phyloP scores from a whole-genome alignment of 2,888 invertebrate species.

The Eupeodes luniger region DNA sequence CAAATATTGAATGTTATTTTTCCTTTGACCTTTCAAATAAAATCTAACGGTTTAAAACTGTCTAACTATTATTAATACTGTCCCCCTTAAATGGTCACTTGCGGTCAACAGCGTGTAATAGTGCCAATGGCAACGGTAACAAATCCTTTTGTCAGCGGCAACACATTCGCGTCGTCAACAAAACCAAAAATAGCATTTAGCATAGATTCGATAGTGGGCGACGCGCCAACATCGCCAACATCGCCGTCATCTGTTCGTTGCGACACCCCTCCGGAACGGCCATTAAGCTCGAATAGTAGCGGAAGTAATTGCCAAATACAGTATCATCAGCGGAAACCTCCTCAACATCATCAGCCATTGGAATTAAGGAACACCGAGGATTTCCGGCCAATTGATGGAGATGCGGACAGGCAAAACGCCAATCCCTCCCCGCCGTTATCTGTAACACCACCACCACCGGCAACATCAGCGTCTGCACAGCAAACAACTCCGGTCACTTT shows the following conservation, averaged over 20 bases:
- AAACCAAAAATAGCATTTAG: conserved; percentile 97
- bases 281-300: conserved; percentile 66
- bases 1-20: conserved; percentile 21
- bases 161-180: conserved; percentile 83
- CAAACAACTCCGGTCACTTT: conserved; percentile 78
- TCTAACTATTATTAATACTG: conserved; percentile 20
- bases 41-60: background rate
- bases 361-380: conserved; percentile 78
- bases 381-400: conserved; percentile 53
- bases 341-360: conserved; percentile 78
- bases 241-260: conserved; percentile 77
- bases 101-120: conserved; percentile 85
- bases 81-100: conserved; percentile 83
- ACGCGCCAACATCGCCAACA: conserved; percentile 54
- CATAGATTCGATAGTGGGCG: conserved; percentile 96
- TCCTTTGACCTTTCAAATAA: background rate
- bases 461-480: conserved; percentile 82
- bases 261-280: conserved; percentile 79
- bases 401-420: conserved; percentile 48
- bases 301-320: conserved; percentile 61
- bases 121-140: conserved; percentile 94
- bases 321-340: conserved; percentile 48
- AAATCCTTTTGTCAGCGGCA: conserved; percentile 81
- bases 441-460: conserved; percentile 80
- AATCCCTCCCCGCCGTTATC: conserved; percentile 68